phyloP scores from a whole-genome alignment of 2,797 vertebrate species.

The Enteromius treurensis region DNA sequence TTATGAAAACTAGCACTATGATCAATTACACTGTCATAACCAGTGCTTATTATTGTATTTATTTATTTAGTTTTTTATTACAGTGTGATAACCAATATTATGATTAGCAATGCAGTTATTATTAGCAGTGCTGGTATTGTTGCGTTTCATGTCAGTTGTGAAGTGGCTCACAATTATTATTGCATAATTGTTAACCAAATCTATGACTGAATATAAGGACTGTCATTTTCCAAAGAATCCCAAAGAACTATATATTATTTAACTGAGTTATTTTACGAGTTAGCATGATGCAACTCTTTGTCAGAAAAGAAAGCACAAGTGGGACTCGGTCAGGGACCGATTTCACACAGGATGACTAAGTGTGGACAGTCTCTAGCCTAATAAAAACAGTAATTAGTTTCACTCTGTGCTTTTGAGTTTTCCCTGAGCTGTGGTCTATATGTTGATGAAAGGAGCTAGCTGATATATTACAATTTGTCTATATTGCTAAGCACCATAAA shows the following conservation, averaged over 20 bases:
- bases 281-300: background rate
- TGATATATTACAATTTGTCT: conserved; percentile 49
- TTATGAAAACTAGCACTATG: background rate
- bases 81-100: background rate
- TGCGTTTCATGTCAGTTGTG: background rate
- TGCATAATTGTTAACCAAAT: background rate
- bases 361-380: conserved; percentile 3
- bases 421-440: conserved; percentile 27
- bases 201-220: background rate
- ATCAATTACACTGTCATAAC: background rate
- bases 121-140: background rate
- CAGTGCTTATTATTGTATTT: background rate
- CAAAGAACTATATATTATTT: background rate
- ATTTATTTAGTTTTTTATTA: too few species aligned
- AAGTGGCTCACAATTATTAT: background rate
- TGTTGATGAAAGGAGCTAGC: conserved; percentile 35
- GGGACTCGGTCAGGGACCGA: background rate
- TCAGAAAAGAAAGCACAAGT: background rate
- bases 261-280: background rate
- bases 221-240: background rate
- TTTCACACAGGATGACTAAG: conserved; percentile 13
- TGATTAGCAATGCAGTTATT: background rate
- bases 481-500: conserved; percentile 46
- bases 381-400: conserved; percentile 47
- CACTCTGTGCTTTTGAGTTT: conserved; percentile 19